Base-by-base conservation (phyloP, 2,797 vertebrate species). In the Takifugu rubripes region DNA sequence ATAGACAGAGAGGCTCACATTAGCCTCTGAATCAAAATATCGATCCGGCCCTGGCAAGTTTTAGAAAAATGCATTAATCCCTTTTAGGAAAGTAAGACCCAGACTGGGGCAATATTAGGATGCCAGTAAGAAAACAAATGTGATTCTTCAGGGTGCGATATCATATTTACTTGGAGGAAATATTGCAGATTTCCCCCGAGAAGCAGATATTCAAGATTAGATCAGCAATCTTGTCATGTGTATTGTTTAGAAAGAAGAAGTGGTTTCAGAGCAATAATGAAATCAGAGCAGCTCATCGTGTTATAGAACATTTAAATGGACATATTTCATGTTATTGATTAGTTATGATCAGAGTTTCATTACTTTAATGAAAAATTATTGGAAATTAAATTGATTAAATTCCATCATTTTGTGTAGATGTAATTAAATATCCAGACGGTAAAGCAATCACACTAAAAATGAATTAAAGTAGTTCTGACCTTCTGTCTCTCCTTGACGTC, bases 21-120 rank as follows among this genome's bases (percentile, higher is more conserved):
- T 5, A 4, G 40, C 29, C 21, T 69, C 70, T 82, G 77, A 83
- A 88, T 86, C 82, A 84, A 79, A 83, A 76, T 82, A 83, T 84
- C 81, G 84, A 77, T 63, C 46, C 40, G 64, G 52, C 49, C 40
- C 36, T 40, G 36, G 36, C 12, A 40, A 40, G 36, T 14, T 40
- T 40, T 40, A 12, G 36, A 14, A 40, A 40, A 40, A 14, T 40
- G 36, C 36, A 40, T 40, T 4, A 40, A 40, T 40, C 36, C 36
- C 36, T 40, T 40, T 4, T 40, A 40, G 36, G 36, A 40, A 40
- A 33, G 11, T 40, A 10, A 40, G 36, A 40, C 14, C 36, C 10
- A 10, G 11, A 4, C 36, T 40, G 36, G 12, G 12, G 3, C 74
- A 79, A 74, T 78, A 84, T 50, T 74, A 56, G 83, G 55, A 66